Evolutionary conservation across 2,113 vertebrate genomes (phyloP).

Genomic region (Calcarius ornatus): DNA sequence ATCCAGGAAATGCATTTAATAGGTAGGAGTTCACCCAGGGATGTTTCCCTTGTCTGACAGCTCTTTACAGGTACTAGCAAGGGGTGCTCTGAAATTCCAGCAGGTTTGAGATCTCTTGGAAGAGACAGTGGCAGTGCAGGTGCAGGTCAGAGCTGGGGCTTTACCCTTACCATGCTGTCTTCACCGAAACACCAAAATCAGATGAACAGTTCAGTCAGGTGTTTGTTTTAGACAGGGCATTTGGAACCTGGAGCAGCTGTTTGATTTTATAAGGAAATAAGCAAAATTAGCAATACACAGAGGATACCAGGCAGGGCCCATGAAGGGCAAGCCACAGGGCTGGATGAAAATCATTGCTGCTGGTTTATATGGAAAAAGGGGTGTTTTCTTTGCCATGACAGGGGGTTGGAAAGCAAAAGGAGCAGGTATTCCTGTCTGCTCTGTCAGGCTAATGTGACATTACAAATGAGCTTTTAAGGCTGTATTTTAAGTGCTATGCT

Average conservation of each 20-base stretch:
- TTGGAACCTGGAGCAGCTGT: background rate
- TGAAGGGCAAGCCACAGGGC: background rate
- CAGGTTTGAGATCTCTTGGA: background rate
- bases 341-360: background rate
- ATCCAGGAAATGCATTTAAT: background rate
- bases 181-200: background rate
- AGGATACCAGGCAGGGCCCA: background rate
- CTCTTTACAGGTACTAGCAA: background rate
- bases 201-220: background rate
- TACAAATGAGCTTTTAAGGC: background rate
- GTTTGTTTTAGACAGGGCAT: background rate
- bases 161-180: background rate
- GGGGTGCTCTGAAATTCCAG: background rate
- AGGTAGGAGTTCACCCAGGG: background rate
- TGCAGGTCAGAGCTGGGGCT: background rate
- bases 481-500: background rate
- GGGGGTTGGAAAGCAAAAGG: background rate
- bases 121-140: background rate
- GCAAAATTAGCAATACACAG: background rate
- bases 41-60: background rate
- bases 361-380: background rate
- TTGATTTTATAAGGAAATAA: background rate
- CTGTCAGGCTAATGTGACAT: background rate
- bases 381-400: background rate
- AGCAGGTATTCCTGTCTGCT: background rate